Conservation (phyloP, 2,797 vertebrate species). For the Parambassis ranga region DNA sequence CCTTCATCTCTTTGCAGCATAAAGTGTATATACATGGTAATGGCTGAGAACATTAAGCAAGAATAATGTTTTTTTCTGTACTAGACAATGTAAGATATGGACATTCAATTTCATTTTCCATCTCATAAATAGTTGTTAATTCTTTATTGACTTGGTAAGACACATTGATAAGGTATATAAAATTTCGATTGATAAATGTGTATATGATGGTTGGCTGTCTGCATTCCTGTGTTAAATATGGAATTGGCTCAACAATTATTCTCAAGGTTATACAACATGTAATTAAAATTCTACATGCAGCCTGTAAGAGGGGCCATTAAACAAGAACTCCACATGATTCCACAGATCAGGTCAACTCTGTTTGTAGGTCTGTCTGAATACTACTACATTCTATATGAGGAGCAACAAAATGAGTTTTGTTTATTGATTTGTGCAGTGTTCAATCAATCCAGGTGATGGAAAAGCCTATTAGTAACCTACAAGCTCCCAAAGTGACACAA, state of each 20-base stretch:
- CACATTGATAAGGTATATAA: slow-evolving; percentile 4
- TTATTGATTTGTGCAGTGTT: no score
- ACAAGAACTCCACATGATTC: background rate
- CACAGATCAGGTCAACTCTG: background rate
- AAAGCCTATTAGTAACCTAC: background rate
- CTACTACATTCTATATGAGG: background rate
- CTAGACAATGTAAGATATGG: no score
- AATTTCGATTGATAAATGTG: no score
- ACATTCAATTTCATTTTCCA: background rate
- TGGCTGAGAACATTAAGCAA: no score
- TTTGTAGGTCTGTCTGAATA: background rate
- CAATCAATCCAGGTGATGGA: no score
- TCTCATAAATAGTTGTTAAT: slow-evolving; percentile 14
- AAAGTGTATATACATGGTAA: background rate
- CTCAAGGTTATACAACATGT: slow-evolving; percentile 4
- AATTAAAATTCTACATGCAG: slow-evolving; percentile 10
- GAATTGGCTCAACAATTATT: slow-evolving; percentile 23
- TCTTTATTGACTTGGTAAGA: background rate
- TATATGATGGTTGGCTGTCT: background rate
- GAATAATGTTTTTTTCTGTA: no score
- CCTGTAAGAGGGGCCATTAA: slow-evolving; percentile 5
- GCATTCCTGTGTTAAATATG: no score
- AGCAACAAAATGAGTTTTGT: no score
- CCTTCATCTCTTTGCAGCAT: background rate
- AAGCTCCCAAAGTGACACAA: background rate